phyloP scores from a whole-genome alignment of 1,140 invertebrate species.

The Caenorhabditis tropicalis region DNA sequence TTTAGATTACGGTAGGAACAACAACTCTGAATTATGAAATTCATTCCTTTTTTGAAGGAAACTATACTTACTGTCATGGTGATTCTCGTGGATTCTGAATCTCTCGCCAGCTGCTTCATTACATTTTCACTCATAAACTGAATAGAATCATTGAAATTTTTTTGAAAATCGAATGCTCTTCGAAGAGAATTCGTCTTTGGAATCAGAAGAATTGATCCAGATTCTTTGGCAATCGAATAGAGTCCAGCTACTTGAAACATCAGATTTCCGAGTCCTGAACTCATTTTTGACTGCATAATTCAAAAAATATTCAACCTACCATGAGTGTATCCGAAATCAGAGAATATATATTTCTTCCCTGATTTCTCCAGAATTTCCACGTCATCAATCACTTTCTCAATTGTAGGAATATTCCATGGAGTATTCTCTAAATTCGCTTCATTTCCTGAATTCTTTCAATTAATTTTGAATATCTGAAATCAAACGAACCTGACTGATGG shows the following conservation, averaged over 20 bases:
- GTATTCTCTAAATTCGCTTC: neutral
- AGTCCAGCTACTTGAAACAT: slow-evolving; percentile 51
- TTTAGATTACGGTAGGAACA: slow-evolving; percentile 46
- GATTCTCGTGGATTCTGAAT: neutral
- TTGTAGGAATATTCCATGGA: neutral
- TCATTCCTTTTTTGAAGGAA: too few relatives aligned
- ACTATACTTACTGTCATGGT: neutral
- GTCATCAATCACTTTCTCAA: neutral
- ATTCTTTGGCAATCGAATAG: neutral
- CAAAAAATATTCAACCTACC: neutral
- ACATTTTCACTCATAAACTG: neutral
- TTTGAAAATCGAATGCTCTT: slow-evolving; percentile 39
- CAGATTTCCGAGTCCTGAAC: slow-evolving; percentile 44
- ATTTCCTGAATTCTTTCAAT: neutral
- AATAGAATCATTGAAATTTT: neutral
- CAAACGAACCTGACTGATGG: neutral
- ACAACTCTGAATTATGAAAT: slow-evolving; percentile 53
- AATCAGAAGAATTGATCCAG: slow-evolving; percentile 20
- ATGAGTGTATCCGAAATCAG: slow-evolving; percentile 4
- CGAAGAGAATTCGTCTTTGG: slow-evolving; percentile 16
- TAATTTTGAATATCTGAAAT: neutral
- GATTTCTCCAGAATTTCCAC: neutral
- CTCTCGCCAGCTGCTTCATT: neutral
- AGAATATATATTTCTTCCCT: neutral
- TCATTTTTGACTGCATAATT: neutral